A percentile compares a stretch with the other conserved stretches of the same genome.
phyloP scores from a whole-genome alignment of 2,797 vertebrate species.

The Gymnoscopelus braueri region DNA sequence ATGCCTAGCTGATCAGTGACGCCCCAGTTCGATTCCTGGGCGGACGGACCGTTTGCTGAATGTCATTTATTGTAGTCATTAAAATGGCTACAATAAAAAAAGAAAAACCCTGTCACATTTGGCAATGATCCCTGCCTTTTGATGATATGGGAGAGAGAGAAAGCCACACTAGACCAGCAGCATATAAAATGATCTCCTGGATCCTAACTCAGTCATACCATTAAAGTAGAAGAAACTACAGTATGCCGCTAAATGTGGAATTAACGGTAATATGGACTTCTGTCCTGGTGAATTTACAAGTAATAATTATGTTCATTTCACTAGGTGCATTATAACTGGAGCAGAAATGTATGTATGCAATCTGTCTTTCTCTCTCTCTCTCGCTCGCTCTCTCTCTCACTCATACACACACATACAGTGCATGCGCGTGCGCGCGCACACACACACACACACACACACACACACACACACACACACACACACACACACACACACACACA shows the following conservation, averaged over 20 bases:
- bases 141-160: constrained; percentile 55
- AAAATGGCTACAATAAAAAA: too few species aligned
- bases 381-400: not conserved
- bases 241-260: constrained; percentile 43
- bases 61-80: too few species aligned
- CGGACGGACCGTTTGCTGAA: too few species aligned
- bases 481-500: constrained; percentile 11
- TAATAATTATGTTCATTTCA: constrained; percentile 38
- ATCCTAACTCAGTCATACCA: constrained; percentile 44
- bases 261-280: constrained; percentile 60
- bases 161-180: constrained; percentile 64
- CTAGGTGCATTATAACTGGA: constrained; percentile 19
- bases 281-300: constrained; percentile 39
- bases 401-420: constrained; percentile 13
- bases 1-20: too few species aligned
- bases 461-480: constrained; percentile 13
- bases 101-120: constrained; percentile 39
- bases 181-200: constrained; percentile 55
- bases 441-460: constrained; percentile 17
- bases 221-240: constrained; percentile 58
- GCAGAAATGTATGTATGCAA: constrained; percentile 4
- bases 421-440: constrained; percentile 7
- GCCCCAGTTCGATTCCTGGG: too few species aligned
- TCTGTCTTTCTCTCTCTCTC: constrained; percentile 5
- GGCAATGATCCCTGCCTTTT: constrained; percentile 66